phyloP scores from a whole-genome alignment of 2,797 vertebrate species.

The Trachops cirrhosus region DNA sequence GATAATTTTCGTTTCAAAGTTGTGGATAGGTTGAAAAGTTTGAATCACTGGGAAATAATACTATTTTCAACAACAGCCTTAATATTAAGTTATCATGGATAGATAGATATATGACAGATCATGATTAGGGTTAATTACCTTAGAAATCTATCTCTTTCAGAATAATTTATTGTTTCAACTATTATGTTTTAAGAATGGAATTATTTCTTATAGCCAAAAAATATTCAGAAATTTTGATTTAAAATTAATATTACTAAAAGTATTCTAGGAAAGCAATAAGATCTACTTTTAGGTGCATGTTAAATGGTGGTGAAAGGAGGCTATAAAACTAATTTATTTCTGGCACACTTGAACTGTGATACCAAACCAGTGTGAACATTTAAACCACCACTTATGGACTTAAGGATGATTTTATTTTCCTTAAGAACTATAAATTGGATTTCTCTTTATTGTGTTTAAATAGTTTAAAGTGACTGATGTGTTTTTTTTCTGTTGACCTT shows the following conservation, averaged over 20 bases:
- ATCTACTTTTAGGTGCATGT: background rate
- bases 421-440: background rate
- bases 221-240: background rate
- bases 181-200: background rate
- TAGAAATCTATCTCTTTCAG: background rate
- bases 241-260: background rate
- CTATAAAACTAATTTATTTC: background rate
- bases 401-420: background rate
- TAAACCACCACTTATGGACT: background rate
- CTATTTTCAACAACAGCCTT: background rate
- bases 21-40: constrained; percentile 17
- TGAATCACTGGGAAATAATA: constrained; percentile 6
- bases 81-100: background rate
- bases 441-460: background rate
- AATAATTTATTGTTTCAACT: background rate
- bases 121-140: background rate
- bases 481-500: background rate
- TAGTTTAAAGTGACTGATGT: background rate
- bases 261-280: constrained; percentile 19
- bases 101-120: background rate
- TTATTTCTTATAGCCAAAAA: background rate
- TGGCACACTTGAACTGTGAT: background rate
- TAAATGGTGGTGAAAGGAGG: background rate
- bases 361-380: background rate
- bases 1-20: constrained; percentile 42